Conservation (phyloP, 2,797 vertebrate genomes). For the Cryptoprocta ferox region DNA sequence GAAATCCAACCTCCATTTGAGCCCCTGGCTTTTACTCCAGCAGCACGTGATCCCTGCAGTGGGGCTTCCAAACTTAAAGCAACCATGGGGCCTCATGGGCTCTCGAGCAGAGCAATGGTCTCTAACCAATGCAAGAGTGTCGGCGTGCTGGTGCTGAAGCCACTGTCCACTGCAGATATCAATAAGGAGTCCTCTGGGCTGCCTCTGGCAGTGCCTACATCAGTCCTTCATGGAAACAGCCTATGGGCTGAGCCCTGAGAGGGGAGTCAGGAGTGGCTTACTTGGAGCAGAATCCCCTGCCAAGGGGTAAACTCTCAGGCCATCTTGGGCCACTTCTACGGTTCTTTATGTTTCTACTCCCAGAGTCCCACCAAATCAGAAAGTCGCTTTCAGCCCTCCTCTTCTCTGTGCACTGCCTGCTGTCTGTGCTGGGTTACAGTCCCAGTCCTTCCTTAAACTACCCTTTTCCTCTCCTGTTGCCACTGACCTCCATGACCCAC, state of each 20-base stretch:
- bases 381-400: not conserved
- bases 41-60: not conserved
- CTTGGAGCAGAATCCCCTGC: not conserved
- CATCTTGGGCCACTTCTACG: not conserved
- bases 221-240: not conserved
- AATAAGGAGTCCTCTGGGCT: not conserved
- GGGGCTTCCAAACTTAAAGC: not conserved
- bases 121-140: not conserved
- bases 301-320: not conserved
- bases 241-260: not conserved
- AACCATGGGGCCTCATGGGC: not conserved
- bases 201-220: not conserved
- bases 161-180: not conserved
- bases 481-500: not conserved
- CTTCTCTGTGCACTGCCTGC: not conserved
- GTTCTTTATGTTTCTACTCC: not conserved
- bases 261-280: not conserved
- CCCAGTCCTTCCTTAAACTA: not conserved
- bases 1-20: not conserved
- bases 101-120: not conserved
- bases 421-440: not conserved
- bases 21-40: too few species aligned
- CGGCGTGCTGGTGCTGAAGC: not conserved
- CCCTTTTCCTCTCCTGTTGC: not conserved
- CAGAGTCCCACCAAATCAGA: not conserved